These are phyloP conservation scores for Balaeniceps rex DNA, from an alignment of 2,113 vertebrate species.

Conservation along the genomic window DNA sequence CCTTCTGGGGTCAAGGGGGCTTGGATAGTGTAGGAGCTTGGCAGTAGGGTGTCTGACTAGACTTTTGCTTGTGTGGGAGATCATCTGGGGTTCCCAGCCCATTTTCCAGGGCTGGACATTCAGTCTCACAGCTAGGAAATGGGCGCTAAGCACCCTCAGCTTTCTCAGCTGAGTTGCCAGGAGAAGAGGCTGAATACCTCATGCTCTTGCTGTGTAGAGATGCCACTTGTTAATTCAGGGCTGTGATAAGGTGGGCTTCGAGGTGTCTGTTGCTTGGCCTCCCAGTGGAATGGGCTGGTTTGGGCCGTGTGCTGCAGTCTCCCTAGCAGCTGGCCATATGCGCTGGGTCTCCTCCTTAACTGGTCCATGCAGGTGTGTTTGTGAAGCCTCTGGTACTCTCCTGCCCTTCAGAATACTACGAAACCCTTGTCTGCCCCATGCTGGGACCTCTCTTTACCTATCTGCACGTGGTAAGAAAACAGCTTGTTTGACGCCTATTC, in stretches of 20 bases:
- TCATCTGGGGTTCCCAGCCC: not conserved
- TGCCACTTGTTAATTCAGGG: not conserved
- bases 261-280: not conserved
- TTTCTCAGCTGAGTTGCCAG: not conserved
- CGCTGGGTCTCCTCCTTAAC: slow-evolving; percentile 74
- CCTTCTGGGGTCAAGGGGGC: not conserved
- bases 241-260: not conserved
- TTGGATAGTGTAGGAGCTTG: not conserved
- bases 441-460: slow-evolving; percentile 91
- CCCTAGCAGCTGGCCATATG: not conserved
- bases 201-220: not conserved
- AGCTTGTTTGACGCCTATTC: not conserved
- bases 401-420: slow-evolving; percentile 87
- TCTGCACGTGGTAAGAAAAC: slow-evolving; percentile 85
- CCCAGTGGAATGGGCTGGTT: not conserved
- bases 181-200: not conserved
- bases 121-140: not conserved
- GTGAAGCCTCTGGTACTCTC: slow-evolving; percentile 89
- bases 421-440: slow-evolving; percentile 87
- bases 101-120: not conserved
- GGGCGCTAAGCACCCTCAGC: not conserved
- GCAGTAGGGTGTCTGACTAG: not conserved
- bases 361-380: slow-evolving; percentile 78
- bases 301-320: not conserved
- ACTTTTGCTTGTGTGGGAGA: not conserved